Conservation (phyloP, 2,797 vertebrate species). For the Gymnoscopelus microlampas region DNA sequence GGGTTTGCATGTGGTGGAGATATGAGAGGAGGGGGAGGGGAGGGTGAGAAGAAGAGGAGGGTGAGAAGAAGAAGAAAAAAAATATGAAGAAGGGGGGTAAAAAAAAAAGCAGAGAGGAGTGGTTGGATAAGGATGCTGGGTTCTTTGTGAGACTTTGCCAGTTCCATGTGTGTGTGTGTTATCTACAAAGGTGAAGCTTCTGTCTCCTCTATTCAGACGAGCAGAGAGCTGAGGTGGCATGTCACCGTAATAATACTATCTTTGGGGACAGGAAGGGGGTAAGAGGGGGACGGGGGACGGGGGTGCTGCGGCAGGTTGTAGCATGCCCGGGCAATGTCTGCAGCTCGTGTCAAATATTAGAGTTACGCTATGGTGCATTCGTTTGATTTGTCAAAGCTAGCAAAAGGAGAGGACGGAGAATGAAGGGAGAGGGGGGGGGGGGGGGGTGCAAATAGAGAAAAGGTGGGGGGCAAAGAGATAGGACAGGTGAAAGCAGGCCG, state of each 20-base stretch:
- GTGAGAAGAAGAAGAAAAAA: background rate
- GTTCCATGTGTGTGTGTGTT: no score
- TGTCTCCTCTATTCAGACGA: background rate
- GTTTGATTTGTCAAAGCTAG: constrained; percentile 16
- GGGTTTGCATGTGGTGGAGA: no score
- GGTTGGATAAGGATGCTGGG: no score
- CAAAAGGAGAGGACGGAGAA: background rate
- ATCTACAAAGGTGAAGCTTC: background rate
- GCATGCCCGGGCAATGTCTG: constrained; percentile 6
- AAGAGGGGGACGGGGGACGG: no score
- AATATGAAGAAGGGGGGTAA: background rate
- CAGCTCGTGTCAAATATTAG: constrained; percentile 6
- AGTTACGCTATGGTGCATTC: constrained; percentile 10
- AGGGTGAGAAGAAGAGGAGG: background rate
- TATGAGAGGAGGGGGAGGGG: background rate
- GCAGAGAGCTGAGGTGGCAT: no score
- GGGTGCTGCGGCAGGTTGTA: background rate
- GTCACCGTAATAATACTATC: background rate
- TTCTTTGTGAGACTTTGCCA: no score
- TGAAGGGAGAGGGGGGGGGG: no score
- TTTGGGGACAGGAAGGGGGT: background rate
- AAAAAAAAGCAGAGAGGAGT: no score
- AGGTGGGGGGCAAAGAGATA: background rate
- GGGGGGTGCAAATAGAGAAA: background rate
- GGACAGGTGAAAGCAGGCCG: background rate